Conservation (phyloP, 2,113 vertebrate species). For the Lophochroa leadbeateri region DNA sequence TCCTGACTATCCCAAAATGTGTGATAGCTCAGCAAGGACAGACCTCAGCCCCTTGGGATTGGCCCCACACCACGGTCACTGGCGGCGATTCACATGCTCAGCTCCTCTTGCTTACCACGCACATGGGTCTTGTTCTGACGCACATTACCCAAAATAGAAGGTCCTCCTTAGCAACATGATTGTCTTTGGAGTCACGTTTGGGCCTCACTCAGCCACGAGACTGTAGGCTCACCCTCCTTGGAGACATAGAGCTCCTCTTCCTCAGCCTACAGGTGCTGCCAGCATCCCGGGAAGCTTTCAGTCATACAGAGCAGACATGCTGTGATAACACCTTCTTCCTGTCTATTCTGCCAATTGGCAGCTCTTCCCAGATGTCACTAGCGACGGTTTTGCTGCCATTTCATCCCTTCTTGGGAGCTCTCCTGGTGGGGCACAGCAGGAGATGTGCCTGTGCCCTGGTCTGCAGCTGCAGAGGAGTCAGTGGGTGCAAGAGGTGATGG, state of each 20-base stretch:
- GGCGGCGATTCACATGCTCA: not conserved
- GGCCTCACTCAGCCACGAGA: not conserved
- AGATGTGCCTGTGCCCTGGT: not conserved
- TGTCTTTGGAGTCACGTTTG: not conserved
- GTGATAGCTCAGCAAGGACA: not conserved
- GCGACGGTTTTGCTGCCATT: not conserved
- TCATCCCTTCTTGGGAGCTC: rapidly evolving
- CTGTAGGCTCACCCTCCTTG: not conserved
- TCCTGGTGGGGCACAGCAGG: rapidly evolving
- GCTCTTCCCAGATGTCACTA: not conserved
- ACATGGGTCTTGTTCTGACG: not conserved
- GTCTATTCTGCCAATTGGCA: not conserved
- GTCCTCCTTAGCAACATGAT: not conserved
- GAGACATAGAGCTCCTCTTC: not conserved
- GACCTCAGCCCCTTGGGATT: not conserved
- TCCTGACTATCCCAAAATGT: not conserved
- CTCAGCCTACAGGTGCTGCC: not conserved
- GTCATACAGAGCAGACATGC: not conserved
- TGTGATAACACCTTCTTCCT: not conserved
- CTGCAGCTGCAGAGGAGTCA: not conserved
- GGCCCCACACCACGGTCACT: rapidly evolving
- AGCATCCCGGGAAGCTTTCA: not conserved
- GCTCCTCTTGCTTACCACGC: not conserved
- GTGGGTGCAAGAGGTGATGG: not conserved
- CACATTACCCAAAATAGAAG: not conserved